Conservation (phyloP, 1,140 invertebrate genomes). For the Agraylea sexmaculata region DNA sequence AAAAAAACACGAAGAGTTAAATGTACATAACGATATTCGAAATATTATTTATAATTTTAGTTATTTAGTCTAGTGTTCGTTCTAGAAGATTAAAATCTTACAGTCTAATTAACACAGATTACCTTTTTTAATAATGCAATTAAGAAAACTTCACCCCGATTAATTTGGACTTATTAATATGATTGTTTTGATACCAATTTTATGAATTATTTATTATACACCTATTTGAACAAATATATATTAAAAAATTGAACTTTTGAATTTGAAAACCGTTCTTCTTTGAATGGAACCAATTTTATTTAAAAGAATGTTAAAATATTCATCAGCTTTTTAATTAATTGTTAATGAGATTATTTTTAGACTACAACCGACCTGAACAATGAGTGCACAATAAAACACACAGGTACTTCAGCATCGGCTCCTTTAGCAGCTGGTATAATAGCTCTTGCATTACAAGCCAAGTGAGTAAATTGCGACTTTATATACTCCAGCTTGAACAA, state of each 20-base stretch:
- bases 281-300: background rate
- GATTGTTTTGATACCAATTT: background rate
- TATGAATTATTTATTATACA: background rate
- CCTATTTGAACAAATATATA: background rate
- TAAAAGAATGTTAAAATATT: constrained; percentile 7
- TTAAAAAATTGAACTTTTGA: too few species aligned
- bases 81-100: background rate
- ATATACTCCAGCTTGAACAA: too few species aligned
- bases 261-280: too few species aligned
- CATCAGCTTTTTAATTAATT: constrained; percentile 4
- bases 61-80: too few species aligned
- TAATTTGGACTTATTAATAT: too few species aligned
- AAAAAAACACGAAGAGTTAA: too few species aligned
- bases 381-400: constrained; percentile 64
- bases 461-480: constrained; percentile 51
- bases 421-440: constrained; percentile 78
- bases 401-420: constrained; percentile 76
- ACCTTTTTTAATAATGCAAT: background rate
- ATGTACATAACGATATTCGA: too few species aligned
- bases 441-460: constrained; percentile 70
- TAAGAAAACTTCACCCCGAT: too few species aligned
- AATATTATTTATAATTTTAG: too few species aligned
- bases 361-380: constrained; percentile 68
- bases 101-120: background rate
- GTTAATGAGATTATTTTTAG: too few species aligned